These are phyloP conservation scores for Brienomyrus brachyistius DNA, from an alignment of 2,113 vertebrate species.

Conservation along the genomic window DNA sequence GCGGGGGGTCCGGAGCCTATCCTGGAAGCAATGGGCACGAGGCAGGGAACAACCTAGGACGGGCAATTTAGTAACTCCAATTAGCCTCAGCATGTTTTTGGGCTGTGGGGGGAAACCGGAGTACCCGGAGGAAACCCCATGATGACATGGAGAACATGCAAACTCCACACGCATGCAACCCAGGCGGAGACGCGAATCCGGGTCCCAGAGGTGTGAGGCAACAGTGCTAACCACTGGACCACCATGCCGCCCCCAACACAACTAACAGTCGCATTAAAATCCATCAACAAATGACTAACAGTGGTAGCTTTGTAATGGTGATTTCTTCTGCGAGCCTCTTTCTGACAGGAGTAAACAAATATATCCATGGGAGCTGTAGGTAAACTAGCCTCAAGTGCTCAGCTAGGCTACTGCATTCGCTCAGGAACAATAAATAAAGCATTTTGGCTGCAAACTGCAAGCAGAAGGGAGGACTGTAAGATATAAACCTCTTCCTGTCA, in stretches of 20 bases:
- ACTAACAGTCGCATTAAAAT: not conserved
- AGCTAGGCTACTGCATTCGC: not conserved
- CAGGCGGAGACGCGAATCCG: no score
- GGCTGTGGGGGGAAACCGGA: no score
- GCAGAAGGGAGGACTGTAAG: not conserved
- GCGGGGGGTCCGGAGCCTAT: no score
- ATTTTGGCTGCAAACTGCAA: not conserved
- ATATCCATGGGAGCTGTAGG: not conserved
- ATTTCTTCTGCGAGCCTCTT: not conserved
- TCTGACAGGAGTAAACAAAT: slow-evolving; percentile 6
- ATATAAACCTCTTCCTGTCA: not conserved
- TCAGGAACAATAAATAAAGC: not conserved
- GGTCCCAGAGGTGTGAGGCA: no score
- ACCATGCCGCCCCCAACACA: not conserved
- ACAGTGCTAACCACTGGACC: no score
- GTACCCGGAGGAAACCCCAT: no score
- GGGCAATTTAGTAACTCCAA: no score
- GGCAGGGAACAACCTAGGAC: no score
- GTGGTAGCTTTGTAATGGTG: not conserved
- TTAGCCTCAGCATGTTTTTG: no score
- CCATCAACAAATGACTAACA: not conserved
- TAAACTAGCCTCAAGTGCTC: not conserved
- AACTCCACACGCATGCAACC: no score
- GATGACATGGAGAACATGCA: no score
- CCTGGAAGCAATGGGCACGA: no score